Conservation (phyloP, 2,113 vertebrate genomes). For the Proteles cristata region DNA sequence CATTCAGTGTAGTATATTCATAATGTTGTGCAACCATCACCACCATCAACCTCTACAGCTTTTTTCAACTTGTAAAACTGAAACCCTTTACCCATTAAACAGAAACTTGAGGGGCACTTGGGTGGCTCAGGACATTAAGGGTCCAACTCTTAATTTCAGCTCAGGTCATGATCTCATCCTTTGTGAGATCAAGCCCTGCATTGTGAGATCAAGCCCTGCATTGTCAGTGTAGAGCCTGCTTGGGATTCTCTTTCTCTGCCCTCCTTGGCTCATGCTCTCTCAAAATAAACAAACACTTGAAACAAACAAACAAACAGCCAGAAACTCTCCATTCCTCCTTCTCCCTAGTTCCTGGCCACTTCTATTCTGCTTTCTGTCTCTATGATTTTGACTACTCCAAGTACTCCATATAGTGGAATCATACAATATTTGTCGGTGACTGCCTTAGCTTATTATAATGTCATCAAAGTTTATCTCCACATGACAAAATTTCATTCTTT, state of each 20-base stretch:
- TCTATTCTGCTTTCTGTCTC: background rate
- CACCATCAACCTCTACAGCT: background rate
- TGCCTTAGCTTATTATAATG: background rate
- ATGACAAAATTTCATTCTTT: background rate
- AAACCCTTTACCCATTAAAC: background rate
- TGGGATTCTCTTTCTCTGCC: too few species aligned
- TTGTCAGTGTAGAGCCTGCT: too few species aligned
- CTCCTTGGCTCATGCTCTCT: too few species aligned
- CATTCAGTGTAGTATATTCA: background rate
- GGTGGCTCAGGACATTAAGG: too few species aligned
- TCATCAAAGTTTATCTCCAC: background rate
- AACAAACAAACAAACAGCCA: background rate
- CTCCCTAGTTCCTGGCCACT: background rate
- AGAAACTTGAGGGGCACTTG: background rate
- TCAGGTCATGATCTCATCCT: too few species aligned
- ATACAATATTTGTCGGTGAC: background rate
- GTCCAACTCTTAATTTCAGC: too few species aligned
- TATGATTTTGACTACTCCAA: background rate
- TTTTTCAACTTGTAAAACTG: background rate
- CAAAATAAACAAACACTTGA: too few species aligned
- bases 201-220: too few species aligned
- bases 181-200: too few species aligned
- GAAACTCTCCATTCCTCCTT: background rate
- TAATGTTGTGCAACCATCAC: background rate
- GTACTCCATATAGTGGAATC: background rate